phyloP scores from a whole-genome alignment of 2,113 vertebrate genomes.

The Terrapene triunguis region DNA sequence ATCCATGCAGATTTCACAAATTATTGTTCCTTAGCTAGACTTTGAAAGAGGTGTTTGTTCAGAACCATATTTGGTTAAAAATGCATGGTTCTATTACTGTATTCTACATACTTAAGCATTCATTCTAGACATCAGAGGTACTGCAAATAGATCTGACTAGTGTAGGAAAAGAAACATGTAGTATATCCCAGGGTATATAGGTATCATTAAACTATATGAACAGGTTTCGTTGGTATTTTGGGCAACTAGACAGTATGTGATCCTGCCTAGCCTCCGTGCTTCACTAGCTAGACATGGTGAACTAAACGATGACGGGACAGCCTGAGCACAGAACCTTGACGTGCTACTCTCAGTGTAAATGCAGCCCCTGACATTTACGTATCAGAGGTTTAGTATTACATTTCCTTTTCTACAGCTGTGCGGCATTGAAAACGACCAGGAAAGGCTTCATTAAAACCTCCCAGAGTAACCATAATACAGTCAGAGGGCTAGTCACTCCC shows the following conservation, averaged over 20 bases:
- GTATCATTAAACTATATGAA: not conserved
- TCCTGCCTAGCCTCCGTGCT: not conserved
- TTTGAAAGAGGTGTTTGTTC: not conserved
- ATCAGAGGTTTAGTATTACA: not conserved
- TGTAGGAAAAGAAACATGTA: not conserved
- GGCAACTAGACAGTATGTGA: not conserved
- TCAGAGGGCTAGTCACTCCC: not conserved
- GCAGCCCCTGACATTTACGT: not conserved
- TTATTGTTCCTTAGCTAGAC: not conserved
- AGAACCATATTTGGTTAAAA: fast-evolving
- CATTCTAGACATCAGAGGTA: not conserved
- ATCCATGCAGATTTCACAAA: not conserved
- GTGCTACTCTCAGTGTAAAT: fast-evolving
- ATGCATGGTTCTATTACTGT: not conserved
- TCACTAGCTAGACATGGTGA: not conserved
- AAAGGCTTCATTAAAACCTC: not conserved
- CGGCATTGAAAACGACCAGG: not conserved
- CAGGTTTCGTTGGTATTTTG: not conserved
- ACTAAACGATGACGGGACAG: not conserved
- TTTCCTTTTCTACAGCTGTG: not conserved
- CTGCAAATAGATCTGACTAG: not conserved
- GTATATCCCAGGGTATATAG: not conserved
- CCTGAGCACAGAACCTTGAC: not conserved
- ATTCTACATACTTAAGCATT: not conserved
- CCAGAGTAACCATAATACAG: not conserved